Conservation (phyloP, 1,140 invertebrate species). For the Stegodyphus dumicola region DNA sequence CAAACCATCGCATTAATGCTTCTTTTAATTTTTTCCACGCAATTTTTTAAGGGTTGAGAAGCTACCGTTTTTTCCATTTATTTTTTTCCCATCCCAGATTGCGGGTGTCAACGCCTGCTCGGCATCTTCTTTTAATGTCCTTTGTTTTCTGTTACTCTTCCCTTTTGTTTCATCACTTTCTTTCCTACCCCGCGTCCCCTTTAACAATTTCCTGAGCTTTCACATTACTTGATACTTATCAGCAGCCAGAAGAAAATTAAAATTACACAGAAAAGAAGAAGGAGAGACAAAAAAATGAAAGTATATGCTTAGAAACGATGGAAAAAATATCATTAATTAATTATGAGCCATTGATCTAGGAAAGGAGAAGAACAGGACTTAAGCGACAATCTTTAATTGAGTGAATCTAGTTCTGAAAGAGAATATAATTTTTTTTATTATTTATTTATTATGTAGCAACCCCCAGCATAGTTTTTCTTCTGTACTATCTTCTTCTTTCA, state of each 20-base stretch:
- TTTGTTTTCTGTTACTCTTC: conserved; percentile 43
- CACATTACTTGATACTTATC: conserved; percentile 49
- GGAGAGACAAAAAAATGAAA: conserved; percentile 3
- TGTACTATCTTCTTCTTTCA: conserved; percentile 31
- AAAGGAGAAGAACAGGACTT: conserved; percentile 45
- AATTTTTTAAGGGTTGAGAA: neutral
- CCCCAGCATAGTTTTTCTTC: conserved; percentile 5
- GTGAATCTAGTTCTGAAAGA: conserved; percentile 55
- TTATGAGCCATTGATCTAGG: conserved; percentile 60
- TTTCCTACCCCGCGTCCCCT: neutral
- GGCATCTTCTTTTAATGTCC: conserved; percentile 52
- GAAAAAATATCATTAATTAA: conserved; percentile 62
- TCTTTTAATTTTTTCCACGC: conserved; percentile 25
- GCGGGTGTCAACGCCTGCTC: conserved; percentile 55
- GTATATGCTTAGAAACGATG: conserved; percentile 5
- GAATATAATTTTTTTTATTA: conserved; percentile 32
- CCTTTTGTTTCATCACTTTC: conserved; percentile 54
- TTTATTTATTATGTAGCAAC: neutral
- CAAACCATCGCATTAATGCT: conserved; percentile 48
- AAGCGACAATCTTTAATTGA: conserved; percentile 59
- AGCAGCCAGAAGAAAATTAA: conserved; percentile 49
- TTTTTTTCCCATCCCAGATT: conserved; percentile 51
- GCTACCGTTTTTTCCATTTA: conserved; percentile 11
- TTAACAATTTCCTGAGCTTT: conserved; percentile 51
- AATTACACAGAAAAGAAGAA: conserved; percentile 29